Evolutionary conservation across 1,140 invertebrate species (phyloP), one percentile per base, ranked within the genome.

Genomic region (Odontomachus brunneus): DNA sequence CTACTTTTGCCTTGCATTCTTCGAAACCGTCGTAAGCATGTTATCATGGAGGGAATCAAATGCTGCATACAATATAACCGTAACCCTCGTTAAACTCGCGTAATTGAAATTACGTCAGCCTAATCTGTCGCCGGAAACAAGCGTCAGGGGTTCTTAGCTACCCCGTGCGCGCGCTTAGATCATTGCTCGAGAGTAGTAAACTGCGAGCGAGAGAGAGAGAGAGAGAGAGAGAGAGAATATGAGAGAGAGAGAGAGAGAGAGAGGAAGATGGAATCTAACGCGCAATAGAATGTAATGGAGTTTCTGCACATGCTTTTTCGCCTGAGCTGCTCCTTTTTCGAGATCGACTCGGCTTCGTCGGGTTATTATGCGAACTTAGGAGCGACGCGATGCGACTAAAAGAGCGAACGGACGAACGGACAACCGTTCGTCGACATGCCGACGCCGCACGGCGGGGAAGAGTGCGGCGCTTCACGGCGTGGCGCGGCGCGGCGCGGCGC

Each of bases 291-390:
- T 19, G 26, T 71, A 71, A 71, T 71, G n/a, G 38, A 57, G 33
- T 59, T 71, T 59, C 65, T 48, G 33, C 44, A 69, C 22, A 26
- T 76, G 15, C 19, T 33, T 69, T 69, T 49, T 49, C 65, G 44
- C 22, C 63, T 24, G 38, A 11, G 55, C 38, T 44, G 33, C 22
- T 78, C 33, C 53, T 38, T 17, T 80, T 80, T 80, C 33, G 75
- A 29, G 65, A 80, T 57, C 63, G 75, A 71, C 63, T 80, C 65
- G 51, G 65, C 49, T 80, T 19, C 19, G 33, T 26, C 67, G 63
- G 75, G 38, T 51, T 80, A 80, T 80, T 80, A 59, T 69, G 59
- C 7, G 75, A 69, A 33, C 53, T 78, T 78, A 57, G 19, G 49
- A 44, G 49, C 12, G 49, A 26, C 38, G 33, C 73, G 73, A 33